Conservation (phyloP, 2,797 vertebrate genomes). For the Intellagama lesueurii region DNA sequence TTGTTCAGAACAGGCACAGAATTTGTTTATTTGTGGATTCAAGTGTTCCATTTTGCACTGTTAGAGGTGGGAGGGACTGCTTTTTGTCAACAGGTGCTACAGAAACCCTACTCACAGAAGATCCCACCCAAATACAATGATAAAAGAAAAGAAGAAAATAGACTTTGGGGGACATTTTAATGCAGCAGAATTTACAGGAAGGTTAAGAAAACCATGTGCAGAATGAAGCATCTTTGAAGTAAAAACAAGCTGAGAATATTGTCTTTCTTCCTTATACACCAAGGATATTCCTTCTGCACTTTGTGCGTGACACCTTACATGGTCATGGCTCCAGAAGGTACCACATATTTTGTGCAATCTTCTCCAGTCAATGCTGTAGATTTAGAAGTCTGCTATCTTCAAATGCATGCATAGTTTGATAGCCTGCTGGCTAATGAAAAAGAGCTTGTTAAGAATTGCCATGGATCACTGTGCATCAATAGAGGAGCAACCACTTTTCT, state of each 20-base stretch:
- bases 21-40: conserved; percentile 16
- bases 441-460: conserved; percentile 19
- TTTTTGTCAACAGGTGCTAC: conserved; percentile 5
- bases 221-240: conserved; percentile 29
- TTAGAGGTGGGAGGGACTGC: not conserved
- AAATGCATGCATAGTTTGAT: conserved; percentile 9
- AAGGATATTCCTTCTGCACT: conserved; percentile 17
- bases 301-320: conserved; percentile 31
- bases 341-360: not conserved
- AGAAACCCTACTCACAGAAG: conserved; percentile 19
- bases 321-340: conserved; percentile 47
- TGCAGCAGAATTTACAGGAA: not conserved
- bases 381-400: not conserved
- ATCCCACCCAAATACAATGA: not conserved
- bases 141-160: not conserved
- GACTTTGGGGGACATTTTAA: not conserved
- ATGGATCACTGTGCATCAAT: not conserved
- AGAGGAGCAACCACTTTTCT: not conserved
- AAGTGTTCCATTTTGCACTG: not conserved
- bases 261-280: conserved; percentile 42
- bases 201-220: not conserved
- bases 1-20: conserved; percentile 13
- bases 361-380: conserved; percentile 17
- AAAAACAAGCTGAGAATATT: conserved; percentile 37
- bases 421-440: not conserved